These are phyloP conservation scores for Empis stercorea DNA, from an alignment of 2,888 invertebrate genomes.

Conservation along the genomic window DNA sequence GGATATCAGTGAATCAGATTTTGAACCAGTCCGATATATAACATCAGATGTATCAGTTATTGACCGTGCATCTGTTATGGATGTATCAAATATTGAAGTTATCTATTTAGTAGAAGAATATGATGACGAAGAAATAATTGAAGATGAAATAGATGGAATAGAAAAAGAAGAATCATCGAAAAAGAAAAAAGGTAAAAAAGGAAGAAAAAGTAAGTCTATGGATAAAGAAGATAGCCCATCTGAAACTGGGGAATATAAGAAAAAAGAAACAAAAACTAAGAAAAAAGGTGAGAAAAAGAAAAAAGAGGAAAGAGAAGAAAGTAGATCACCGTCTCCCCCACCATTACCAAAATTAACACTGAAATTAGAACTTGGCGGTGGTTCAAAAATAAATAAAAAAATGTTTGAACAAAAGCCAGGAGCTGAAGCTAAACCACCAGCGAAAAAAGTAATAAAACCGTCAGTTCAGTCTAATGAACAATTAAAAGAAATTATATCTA, in stretches of 20 bases:
- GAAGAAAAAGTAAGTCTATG: background rate
- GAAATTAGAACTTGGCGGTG: background rate
- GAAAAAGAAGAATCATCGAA: background rate
- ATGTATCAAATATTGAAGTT: background rate
- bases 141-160: background rate
- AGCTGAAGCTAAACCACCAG: background rate
- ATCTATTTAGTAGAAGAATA: background rate
- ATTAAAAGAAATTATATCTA: too few species aligned
- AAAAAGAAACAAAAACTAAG: background rate
- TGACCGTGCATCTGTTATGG: background rate
- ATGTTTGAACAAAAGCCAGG: conserved; percentile 1
- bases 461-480: background rate
- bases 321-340: background rate
- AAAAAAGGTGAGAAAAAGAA: background rate
- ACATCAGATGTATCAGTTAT: background rate
- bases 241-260: background rate
- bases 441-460: background rate
- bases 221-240: background rate
- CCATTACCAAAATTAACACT: background rate
- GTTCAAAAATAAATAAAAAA: background rate
- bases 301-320: background rate
- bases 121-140: background rate
- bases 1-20: background rate
- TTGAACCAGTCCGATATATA: background rate
- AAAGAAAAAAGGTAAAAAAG: background rate